phyloP scores from a whole-genome alignment of 2,888 invertebrate species.

The Argyresthia goedartella region DNA sequence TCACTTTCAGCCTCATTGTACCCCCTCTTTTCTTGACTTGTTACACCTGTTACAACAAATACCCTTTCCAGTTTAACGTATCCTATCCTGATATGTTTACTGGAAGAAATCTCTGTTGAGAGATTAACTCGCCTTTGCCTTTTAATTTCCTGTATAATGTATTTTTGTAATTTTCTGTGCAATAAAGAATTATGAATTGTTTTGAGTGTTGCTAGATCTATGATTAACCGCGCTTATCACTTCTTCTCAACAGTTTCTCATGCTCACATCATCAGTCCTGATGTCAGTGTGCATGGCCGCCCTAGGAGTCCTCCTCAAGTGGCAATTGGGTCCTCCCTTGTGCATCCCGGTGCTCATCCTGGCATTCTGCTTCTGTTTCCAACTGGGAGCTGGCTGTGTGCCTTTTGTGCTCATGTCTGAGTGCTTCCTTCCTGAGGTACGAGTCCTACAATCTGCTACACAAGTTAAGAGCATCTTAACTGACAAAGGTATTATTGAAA shows the following conservation, averaged over 20 bases:
- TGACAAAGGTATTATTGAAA: background rate
- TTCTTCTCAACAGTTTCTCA: conserved; percentile 20
- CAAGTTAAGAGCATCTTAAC: background rate
- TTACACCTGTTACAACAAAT: no score
- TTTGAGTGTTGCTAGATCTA: no score
- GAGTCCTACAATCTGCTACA: background rate
- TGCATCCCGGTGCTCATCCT: conserved; percentile 29
- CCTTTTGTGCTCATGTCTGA: conserved; percentile 25
- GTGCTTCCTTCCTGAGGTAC: conserved; percentile 25
- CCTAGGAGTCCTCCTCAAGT: conserved; percentile 23
- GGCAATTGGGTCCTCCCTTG: conserved; percentile 30
- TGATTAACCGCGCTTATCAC: background rate
- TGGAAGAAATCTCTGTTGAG: no score
- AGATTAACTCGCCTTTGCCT: no score
- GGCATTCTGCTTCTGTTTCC: conserved; percentile 27
- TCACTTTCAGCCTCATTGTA: no score
- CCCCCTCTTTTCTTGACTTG: no score
- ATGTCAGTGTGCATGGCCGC: conserved; percentile 19
- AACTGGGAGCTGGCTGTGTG: conserved; percentile 32
- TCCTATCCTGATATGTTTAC: no score
- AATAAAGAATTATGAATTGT: no score
- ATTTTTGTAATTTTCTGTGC: no score
- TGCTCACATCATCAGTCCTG: conserved; percentile 20
- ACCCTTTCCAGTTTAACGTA: no score
- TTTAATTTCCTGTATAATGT: no score